These are phyloP conservation scores for Xiphias gladius DNA, from an alignment of 2,113 vertebrate genomes.

Conservation along the genomic window DNA sequence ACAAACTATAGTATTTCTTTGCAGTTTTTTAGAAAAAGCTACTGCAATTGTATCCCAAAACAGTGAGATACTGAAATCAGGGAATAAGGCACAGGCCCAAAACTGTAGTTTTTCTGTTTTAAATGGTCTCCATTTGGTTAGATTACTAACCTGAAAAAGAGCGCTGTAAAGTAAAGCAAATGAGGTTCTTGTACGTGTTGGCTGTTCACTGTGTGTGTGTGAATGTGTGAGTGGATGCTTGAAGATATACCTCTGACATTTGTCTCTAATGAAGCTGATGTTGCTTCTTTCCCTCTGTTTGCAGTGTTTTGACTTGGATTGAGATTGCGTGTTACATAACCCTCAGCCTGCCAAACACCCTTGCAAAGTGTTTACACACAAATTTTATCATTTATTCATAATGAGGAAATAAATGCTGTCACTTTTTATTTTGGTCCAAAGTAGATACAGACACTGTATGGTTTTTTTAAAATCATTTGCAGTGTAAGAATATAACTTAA, in stretches of 20 bases:
- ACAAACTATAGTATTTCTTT: neutral
- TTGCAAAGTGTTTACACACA: neutral
- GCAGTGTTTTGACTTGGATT: neutral
- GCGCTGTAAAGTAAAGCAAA: neutral
- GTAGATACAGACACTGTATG: too few relatives aligned
- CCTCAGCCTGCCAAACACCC: neutral
- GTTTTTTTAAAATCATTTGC: too few relatives aligned
- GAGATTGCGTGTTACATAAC: slow-evolving; percentile 9
- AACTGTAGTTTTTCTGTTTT: neutral
- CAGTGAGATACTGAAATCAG: neutral
- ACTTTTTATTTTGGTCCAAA: too few relatives aligned
- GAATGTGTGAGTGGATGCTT: neutral
- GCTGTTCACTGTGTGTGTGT: neutral
- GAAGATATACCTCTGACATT: slow-evolving; percentile 20
- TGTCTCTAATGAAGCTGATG: slow-evolving; percentile 26
- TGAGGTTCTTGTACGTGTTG: neutral
- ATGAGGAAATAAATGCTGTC: too few relatives aligned
- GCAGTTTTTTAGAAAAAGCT: neutral
- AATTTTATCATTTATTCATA: neutral
- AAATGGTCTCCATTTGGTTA: neutral
- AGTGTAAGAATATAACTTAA: too few relatives aligned
- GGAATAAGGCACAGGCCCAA: neutral
- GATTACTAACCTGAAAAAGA: neutral
- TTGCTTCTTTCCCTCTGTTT: neutral
- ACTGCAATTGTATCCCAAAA: neutral